Conservation (phyloP, 1,140 invertebrate genomes). For the Pseudobourletiella spinata region DNA sequence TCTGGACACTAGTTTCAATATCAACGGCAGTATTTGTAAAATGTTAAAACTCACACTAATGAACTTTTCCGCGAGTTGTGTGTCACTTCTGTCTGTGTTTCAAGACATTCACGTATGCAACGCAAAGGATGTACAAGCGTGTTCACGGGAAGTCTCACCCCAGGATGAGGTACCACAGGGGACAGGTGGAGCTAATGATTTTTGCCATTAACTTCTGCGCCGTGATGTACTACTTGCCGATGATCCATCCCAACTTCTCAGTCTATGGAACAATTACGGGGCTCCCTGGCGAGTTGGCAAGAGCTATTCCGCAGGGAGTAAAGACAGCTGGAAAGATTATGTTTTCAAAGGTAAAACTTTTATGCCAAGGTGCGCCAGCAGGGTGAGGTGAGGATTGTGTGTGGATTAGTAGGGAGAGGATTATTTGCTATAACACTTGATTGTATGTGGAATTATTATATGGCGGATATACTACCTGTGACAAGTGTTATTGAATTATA, state of each 20-base stretch:
- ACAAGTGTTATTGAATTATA: too few species aligned
- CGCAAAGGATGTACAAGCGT: not conserved
- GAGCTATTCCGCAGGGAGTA: too few species aligned
- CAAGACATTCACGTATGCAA: not conserved
- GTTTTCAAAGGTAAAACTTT: too few species aligned
- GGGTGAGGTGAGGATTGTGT: too few species aligned
- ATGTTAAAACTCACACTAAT: not conserved
- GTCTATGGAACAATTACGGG: not conserved
- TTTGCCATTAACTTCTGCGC: not conserved
- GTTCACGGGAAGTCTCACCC: not conserved
- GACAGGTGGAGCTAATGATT: not conserved
- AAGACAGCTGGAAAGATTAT: too few species aligned
- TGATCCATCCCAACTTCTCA: not conserved
- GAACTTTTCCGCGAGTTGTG: not conserved
- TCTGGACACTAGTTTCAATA: not conserved
- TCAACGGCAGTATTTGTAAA: not conserved
- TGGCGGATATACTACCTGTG: too few species aligned
- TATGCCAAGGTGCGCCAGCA: too few species aligned
- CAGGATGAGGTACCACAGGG: not conserved
- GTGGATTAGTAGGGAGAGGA: too few species aligned
- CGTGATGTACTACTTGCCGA: not conserved
- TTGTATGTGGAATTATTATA: too few species aligned
- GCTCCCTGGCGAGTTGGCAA: not conserved
- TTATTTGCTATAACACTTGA: too few species aligned
- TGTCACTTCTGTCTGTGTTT: not conserved